phyloP scores from a whole-genome alignment of 1,140 invertebrate species.

The Phocides pigmalion region DNA sequence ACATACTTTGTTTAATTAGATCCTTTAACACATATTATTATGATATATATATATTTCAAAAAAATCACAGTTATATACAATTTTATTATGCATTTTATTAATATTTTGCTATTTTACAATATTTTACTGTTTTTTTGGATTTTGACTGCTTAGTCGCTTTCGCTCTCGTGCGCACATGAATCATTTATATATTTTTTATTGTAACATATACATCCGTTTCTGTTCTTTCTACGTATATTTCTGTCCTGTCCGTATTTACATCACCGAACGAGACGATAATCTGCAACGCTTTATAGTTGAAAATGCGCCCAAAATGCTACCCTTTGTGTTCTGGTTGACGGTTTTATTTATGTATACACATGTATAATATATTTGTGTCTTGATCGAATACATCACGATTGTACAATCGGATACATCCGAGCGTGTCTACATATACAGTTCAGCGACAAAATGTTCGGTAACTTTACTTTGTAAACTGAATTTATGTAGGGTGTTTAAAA shows the following conservation, averaged over 20 bases:
- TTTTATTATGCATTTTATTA: conserved; percentile 26
- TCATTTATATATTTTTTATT: conserved; percentile 1
- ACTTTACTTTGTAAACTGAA: no score
- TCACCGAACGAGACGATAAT: conserved; percentile 46
- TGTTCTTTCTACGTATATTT: conserved; percentile 24
- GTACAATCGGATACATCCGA: no score
- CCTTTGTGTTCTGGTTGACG: conserved; percentile 48
- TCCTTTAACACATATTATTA: no score
- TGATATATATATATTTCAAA: background rate
- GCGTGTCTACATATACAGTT: no score
- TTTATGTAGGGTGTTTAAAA: no score
- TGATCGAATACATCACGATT: conserved; percentile 23
- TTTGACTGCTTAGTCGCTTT: conserved; percentile 16
- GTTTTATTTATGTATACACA: conserved; percentile 34
- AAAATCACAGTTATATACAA: conserved; percentile 16
- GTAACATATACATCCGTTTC: conserved; percentile 22
- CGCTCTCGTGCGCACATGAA: background rate
- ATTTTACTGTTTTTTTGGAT: background rate
- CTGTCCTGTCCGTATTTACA: conserved; percentile 10
- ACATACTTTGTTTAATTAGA: no score
- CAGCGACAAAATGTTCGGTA: no score
- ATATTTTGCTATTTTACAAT: conserved; percentile 21
- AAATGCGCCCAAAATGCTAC: conserved; percentile 43
- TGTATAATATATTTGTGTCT: conserved; percentile 3
- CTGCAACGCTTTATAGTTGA: conserved; percentile 41